Conservation (phyloP, 1,140 invertebrate genomes). For the Drosophila sproati region DNA sequence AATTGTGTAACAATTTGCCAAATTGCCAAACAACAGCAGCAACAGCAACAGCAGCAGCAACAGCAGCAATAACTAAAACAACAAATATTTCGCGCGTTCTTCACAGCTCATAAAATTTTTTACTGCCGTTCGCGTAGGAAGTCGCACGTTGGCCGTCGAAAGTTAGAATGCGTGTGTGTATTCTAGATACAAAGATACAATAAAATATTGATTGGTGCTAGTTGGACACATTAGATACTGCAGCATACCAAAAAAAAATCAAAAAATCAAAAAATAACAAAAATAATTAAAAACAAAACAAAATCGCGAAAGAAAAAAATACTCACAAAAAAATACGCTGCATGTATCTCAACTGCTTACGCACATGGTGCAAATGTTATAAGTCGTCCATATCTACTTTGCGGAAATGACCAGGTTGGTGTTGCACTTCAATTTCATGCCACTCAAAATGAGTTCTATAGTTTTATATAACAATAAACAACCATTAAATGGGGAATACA, state of each 20-base stretch:
- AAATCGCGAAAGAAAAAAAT: constrained; percentile 39
- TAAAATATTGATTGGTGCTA: constrained; percentile 58
- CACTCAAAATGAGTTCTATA: neutral
- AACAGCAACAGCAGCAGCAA: constrained; percentile 25
- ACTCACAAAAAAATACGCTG: constrained; percentile 49
- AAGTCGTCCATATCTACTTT: constrained; percentile 44
- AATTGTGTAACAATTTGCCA: constrained; percentile 71
- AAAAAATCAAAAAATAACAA: neutral
- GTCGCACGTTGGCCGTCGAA: constrained; percentile 40
- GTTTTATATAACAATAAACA: no score
- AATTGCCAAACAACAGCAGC: constrained; percentile 45
- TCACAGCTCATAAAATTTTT: constrained; percentile 58
- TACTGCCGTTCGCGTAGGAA: constrained; percentile 54
- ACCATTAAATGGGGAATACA: no score
- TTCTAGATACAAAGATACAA: constrained; percentile 58
- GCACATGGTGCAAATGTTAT: constrained; percentile 67
- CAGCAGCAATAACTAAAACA: constrained; percentile 30
- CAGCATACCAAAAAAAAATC: constrained; percentile 35
- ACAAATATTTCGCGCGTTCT: constrained; percentile 51
- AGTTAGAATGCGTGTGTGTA: constrained; percentile 63
- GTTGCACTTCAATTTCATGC: constrained; percentile 9
- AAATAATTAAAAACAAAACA: constrained; percentile 19
- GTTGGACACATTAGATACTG: constrained; percentile 56
- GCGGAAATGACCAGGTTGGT: constrained; percentile 79
- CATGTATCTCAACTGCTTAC: constrained; percentile 18